phyloP scores from a whole-genome alignment of 2,113 vertebrate species.

The Cyprinodon variegatus region DNA sequence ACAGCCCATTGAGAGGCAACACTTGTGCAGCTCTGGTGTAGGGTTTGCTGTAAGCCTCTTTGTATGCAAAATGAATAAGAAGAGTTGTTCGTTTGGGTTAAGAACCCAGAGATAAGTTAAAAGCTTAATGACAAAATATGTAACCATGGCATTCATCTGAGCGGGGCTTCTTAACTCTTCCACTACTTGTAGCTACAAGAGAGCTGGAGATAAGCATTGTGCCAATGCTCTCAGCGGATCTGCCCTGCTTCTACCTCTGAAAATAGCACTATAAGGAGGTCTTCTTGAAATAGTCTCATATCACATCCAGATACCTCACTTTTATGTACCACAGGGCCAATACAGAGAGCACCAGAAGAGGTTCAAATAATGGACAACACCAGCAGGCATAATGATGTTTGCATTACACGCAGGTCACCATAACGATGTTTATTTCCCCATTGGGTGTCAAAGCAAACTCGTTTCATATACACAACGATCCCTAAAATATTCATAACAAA shows the following conservation, averaged over 20 bases:
- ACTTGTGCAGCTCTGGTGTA: constrained; percentile 40
- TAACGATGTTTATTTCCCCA: constrained; percentile 40
- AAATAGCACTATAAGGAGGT: constrained; percentile 75
- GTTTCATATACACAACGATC: constrained; percentile 68
- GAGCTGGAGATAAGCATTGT: constrained; percentile 59
- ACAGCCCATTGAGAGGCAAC: constrained; percentile 46
- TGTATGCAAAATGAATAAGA: constrained; percentile 37
- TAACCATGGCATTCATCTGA: constrained; percentile 3
- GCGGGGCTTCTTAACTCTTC: constrained; percentile 39
- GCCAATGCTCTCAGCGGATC: constrained; percentile 56
- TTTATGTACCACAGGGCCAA: constrained; percentile 26
- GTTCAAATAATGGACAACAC: constrained; percentile 56
- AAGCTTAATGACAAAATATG: constrained; percentile 27
- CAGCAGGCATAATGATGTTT: constrained; percentile 63
- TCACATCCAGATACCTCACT: constrained; percentile 42
- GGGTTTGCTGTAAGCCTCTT: constrained; percentile 54
- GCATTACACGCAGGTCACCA: constrained; percentile 58
- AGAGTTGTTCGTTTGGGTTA: background rate
- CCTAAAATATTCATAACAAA: constrained; percentile 79
- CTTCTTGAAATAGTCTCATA: constrained; percentile 63
- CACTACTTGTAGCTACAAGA: constrained; percentile 26
- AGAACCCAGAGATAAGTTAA: background rate
- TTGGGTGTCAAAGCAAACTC: constrained; percentile 66
- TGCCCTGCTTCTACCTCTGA: constrained; percentile 73
- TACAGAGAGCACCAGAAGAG: constrained; percentile 13